Base-by-base conservation (phyloP, 2,888 invertebrate species). In the Rotaria sp. region DNA sequence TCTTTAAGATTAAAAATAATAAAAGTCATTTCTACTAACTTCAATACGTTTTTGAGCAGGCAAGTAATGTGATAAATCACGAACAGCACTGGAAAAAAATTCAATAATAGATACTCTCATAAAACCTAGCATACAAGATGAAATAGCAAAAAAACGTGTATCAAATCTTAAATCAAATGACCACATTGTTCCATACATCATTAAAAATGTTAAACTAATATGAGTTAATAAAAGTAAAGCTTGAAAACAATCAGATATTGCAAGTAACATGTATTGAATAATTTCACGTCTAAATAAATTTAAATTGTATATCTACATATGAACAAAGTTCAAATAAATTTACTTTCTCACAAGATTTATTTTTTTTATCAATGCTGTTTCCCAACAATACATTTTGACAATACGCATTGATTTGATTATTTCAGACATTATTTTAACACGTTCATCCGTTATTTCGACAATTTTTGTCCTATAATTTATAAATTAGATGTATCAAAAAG, bases 401-500 rank as follows among this genome's bases (percentile, higher is more conserved):
- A 96, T 95, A 92, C 96, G 94, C 92, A 98, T 96, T 84, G 96
- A 97, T 87, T 94, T 93, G 88, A 97, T 94, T 88, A 97, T 94
- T 93, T 98, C 97, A 90, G 95, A 96, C 96, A 97, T 97, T 85
- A 96, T 93, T 86, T 95, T 93, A 75, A 97, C 95, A 88, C 97
- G 93, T 89, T 94, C 94, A 91, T 97, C 97, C 0, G 96, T 96
- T 90, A 94, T 93, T 88, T 93, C 92, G 0, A 97, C 96, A 0
- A 95, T 96, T 89, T 94, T 94, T 90, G 94, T 93, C 88, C 80
- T 80, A 35, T 1, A 38, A 38, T 30, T 30, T 13, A 13, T 3
- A 50, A n/a, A 52, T 48, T 11, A 15, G 11, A 7, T 15, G 2
- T 13, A 50, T 0, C 4, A 50, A 15, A 50, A 50, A 50, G 15